Evolutionary conservation across 2,888 invertebrate species (phyloP), one percentile per base, ranked within the genome.

Genomic region (Sisyra terminalis): DNA sequence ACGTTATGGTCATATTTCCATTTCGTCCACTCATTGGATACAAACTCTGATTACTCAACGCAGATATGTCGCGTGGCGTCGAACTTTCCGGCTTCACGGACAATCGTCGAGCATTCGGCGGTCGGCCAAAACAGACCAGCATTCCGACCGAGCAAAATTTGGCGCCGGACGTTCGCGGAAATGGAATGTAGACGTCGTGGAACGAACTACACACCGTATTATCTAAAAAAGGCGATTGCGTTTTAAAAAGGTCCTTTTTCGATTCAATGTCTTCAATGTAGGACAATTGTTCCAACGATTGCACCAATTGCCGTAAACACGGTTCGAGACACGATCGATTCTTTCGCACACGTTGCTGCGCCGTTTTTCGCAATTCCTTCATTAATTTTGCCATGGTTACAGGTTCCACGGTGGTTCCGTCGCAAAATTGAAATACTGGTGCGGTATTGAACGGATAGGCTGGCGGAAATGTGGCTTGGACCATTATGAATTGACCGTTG

Each of bases 121-220:
- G 78, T 40, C 87, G 72, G 40, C 82, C 81, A 63, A 94, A 94
- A 49, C 85, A 85, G 0, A 90, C 89, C 44, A 96, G 63, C 43
- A 78, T 73, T 53, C 87, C 87, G 15, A 84, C 83, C 17, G 84
- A 83, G 61, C 87, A 89, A 69, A 94, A 96, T 53, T 84, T 80
- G 0, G 90, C 93, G 1, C 93, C 93, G 8, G 89, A 90, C 0
- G 93, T 94, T 42, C 89, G 70, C 0, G 94, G 94, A 61, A 92
- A 96, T 1, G 94, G 94, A 50, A 96, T 85, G 56, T 85, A 86
- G 6, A 85, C 78, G 55, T 87, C 87, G 46, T 66, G 66, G 47
- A 60, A 66, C 30, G 63, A 60, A n/a, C 62, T 60, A 46, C 63
- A 62, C 4, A 60, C 51, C 40, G 52, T 55, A 2, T 37, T 18